Percentiles rank a stretch among this genome's conserved stretches.
Conservation (phyloP, 92 coral and sea anemone species). For the Siderastrea siderea region DNA sequence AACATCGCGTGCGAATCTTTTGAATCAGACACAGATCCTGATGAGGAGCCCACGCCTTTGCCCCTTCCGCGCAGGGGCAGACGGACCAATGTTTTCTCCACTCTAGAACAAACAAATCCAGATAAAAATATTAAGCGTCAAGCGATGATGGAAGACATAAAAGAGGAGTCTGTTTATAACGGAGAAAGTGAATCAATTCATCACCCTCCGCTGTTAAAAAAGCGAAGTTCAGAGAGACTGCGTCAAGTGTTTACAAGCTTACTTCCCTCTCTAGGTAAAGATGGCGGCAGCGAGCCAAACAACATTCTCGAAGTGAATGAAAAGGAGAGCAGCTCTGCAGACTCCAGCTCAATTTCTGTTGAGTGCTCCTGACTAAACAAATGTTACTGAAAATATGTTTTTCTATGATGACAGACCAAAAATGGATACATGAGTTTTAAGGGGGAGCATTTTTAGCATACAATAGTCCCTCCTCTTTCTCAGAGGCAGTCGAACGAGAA, state of each 20-base stretch:
- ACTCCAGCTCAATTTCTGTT: background rate
- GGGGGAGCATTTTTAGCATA: too few relatives aligned
- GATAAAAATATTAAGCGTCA: constrained; percentile 3
- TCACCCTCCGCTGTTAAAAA: constrained; percentile 21
- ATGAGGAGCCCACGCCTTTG: constrained; percentile 25
- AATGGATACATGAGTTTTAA: too few relatives aligned
- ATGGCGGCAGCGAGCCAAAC: background rate
- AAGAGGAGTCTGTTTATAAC: constrained; percentile 36
- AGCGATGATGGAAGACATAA: constrained; percentile 37
- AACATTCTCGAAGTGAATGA: constrained; percentile 16
- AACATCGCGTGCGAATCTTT: constrained; percentile 11
- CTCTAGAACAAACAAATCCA: constrained; percentile 27
- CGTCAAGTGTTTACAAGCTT: constrained; percentile 2
- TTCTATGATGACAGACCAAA: too few relatives aligned
- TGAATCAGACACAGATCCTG: constrained; percentile 4
- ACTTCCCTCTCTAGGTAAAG: constrained; percentile 10
- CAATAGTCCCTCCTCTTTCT: too few relatives aligned
- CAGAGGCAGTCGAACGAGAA: too few relatives aligned
- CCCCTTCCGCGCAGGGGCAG: constrained; percentile 40
- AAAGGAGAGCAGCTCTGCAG: constrained; percentile 11
- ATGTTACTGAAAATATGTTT: too few relatives aligned
- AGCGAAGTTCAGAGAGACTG: constrained; percentile 42
- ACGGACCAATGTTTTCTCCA: constrained; percentile 58
- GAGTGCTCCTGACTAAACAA: background rate
- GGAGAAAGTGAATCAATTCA: constrained; percentile 2